A percentile compares a stretch with the other conserved stretches of the same genome.
Evolutionary conservation across 2,888 invertebrate species (phyloP).

Genomic region (Tuberolachnus salignus): DNA sequence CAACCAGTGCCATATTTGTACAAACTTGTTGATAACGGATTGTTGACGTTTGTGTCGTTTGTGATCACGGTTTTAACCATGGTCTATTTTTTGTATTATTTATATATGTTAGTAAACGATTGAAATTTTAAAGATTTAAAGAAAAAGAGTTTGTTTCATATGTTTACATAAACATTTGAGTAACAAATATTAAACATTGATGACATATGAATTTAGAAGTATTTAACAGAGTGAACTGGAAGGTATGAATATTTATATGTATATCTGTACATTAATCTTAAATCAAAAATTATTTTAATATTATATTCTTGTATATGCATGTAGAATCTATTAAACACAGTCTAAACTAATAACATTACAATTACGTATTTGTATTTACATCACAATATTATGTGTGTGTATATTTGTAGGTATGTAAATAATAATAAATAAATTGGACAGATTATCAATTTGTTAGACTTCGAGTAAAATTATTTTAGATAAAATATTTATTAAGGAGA

Average conservation of each 20-base stretch:
- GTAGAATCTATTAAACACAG: not conserved
- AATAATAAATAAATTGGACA: not conserved
- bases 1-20: slow-evolving; percentile 18
- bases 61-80: not conserved
- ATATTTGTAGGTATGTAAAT: not conserved
- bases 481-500: too few species aligned
- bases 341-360: not conserved
- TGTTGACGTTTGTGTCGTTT: slow-evolving; percentile 43
- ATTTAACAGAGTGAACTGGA: slow-evolving; percentile 80
- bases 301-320: not conserved
- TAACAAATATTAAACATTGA: slow-evolving; percentile 12
- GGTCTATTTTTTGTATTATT: too few species aligned
- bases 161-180: slow-evolving; percentile 3
- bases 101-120: not conserved
- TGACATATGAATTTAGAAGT: slow-evolving; percentile 78
- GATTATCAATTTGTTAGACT: not conserved
- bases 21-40: slow-evolving; percentile 34
- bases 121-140: not conserved
- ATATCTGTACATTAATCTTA: not conserved
- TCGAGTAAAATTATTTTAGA: not conserved
- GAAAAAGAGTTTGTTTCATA: slow-evolving; percentile 17
- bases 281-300: not conserved
- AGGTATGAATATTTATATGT: slow-evolving; percentile 65
- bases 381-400: not conserved
- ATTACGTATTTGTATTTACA: not conserved